Base-by-base conservation (phyloP, 2,888 invertebrate genomes). In the Leptinotarsa rubiginosa region DNA sequence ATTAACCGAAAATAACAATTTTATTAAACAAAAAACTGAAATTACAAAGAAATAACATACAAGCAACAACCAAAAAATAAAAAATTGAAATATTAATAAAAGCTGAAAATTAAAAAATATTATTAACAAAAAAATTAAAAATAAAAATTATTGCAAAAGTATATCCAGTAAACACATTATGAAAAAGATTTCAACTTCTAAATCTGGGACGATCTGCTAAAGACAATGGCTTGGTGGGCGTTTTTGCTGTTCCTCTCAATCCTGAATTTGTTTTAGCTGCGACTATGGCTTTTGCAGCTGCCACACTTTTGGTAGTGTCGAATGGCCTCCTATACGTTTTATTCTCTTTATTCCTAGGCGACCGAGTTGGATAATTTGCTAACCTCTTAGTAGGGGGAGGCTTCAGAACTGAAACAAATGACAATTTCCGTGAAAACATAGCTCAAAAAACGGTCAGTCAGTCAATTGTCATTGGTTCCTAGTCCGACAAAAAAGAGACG, bases 171-270 rank as follows among this genome's bases (percentile, higher is more conserved):
- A n/a, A 1, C 20, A 22, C 62, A 25, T 62, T 10, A n/a, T 59
- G 22, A 31, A 62, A 31, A 41, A 16, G 41, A 47, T 41, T n/a
- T 62, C 47, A 70, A n/a, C 73, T 75, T 62, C 75, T 56, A 50
- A 75, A 75, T 15, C 69, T 72, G 10, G 75, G 75, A 22, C 75
- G 75, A 1, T 72, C 75, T 49, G 72, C 70, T 59, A 74, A 47
- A 50, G 73, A 20, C 56, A 65, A 56, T 52, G 65, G 66, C 68
- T 65, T 47, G 5, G 72, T 56, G 41, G 62, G 66, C 12, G 69
- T 59, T 64, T 75, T 75, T 31, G 75, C 31, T 4, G 62, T 52
- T 50, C 69, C 75, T 62, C n/a, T 25, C 62, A 31, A n/a, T 41
- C 25, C 62, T 25, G 62, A 62, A 62, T 62, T 62, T n/a, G 62